Evolutionary conservation across 2,888 invertebrate genomes (phyloP).

Genomic region (Hypselothyrea guttata): DNA sequence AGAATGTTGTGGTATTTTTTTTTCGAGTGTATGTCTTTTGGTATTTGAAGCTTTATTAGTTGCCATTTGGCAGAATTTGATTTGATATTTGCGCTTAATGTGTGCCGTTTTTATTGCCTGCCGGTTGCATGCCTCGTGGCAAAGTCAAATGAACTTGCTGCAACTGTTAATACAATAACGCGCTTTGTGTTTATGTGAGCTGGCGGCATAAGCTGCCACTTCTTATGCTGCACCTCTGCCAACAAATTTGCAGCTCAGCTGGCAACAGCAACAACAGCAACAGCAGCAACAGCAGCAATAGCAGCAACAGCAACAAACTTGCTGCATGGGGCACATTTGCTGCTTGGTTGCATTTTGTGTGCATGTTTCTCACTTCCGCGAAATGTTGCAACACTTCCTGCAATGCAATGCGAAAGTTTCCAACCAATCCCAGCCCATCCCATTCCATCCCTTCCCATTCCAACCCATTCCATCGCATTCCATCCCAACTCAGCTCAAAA

Average conservation of each 20-base stretch:
- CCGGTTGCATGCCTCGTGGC: slow-evolving; percentile 1
- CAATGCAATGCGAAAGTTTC: slow-evolving; percentile 56
- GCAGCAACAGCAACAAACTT: slow-evolving; percentile 10
- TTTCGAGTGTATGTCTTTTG: too few species aligned
- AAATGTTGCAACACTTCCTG: slow-evolving; percentile 64
- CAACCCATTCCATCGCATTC: not conserved
- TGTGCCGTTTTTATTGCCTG: not conserved
- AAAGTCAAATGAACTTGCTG: slow-evolving; percentile 51
- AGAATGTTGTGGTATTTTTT: too few species aligned
- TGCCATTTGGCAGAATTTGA: not conserved
- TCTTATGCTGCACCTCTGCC: slow-evolving; percentile 15
- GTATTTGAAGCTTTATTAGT: too few species aligned
- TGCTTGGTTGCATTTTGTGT: slow-evolving; percentile 58
- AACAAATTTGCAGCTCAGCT: slow-evolving; percentile 21
- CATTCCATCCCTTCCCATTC: not conserved
- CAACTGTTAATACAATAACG: slow-evolving; percentile 49
- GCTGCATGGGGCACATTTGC: slow-evolving; percentile 46
- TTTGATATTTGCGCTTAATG: too few species aligned
- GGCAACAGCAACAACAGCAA: slow-evolving; percentile 14
- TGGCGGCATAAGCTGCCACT: slow-evolving; percentile 11
- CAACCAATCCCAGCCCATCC: slow-evolving; percentile 14
- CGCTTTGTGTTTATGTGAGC: slow-evolving; percentile 44
- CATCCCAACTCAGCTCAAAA: too few species aligned
- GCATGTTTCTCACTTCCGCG: slow-evolving; percentile 62
- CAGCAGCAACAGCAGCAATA: too few species aligned